Conservation (phyloP, 1,140 invertebrate species). For the Homarus americanus region DNA sequence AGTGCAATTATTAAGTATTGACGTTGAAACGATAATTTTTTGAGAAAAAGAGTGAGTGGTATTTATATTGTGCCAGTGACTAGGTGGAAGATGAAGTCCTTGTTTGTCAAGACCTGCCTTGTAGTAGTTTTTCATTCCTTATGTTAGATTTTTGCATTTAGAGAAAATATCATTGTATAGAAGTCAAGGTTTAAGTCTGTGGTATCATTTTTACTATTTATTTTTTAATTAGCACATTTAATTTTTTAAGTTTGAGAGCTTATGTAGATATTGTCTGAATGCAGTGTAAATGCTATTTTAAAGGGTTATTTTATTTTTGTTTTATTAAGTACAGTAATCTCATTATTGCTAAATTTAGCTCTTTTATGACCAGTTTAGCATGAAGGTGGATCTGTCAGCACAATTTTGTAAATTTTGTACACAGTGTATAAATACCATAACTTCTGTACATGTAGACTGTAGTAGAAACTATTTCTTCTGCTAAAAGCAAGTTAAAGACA, state of each 20-base stretch:
- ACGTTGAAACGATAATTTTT: constrained; percentile 16
- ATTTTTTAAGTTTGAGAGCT: constrained; percentile 41
- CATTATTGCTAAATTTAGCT: constrained; percentile 56
- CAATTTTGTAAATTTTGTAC: constrained; percentile 72
- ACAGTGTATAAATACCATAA: constrained; percentile 62
- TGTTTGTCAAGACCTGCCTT: constrained; percentile 59
- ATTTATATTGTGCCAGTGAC: constrained; percentile 57
- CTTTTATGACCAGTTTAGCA: constrained; percentile 58
- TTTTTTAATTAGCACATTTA: constrained; percentile 58
- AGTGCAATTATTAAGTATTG: constrained; percentile 51
- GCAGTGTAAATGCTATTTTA: constrained; percentile 48
- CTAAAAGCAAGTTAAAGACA: constrained; percentile 73
- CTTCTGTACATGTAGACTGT: constrained; percentile 70
- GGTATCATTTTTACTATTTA: constrained; percentile 52
- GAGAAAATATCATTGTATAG: constrained; percentile 42
- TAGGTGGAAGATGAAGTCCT: constrained; percentile 51
- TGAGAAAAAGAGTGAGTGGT: constrained; percentile 37
- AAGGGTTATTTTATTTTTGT: constrained; percentile 49
- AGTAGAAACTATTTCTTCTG: constrained; percentile 62
- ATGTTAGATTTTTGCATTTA: constrained; percentile 61
- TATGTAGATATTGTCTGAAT: constrained; percentile 40
- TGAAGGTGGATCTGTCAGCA: constrained; percentile 64
- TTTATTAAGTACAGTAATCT: too few relatives aligned
- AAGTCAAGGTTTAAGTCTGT: constrained; percentile 23
- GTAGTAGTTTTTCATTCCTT: constrained; percentile 50